Conservation (phyloP, 2,797 vertebrate species). For the Novumbra hubbsi region DNA sequence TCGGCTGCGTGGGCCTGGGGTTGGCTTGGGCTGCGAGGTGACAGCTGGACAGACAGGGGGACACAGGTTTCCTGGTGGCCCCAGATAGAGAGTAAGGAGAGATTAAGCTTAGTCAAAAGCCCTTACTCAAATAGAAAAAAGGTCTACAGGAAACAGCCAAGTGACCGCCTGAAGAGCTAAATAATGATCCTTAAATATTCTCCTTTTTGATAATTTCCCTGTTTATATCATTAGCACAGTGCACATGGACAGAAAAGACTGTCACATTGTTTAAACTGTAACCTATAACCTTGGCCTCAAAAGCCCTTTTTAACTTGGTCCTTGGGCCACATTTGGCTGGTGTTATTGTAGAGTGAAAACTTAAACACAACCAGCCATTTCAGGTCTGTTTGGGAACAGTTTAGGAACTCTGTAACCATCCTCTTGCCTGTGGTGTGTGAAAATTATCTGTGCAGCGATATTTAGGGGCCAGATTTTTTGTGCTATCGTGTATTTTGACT, state of each 20-base stretch:
- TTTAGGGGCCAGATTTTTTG: not conserved
- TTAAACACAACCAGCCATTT: constrained; percentile 31
- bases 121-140: not conserved
- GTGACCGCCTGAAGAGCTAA: not conserved
- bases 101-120: not conserved
- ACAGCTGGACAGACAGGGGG: constrained; percentile 63
- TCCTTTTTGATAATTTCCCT: constrained; percentile 12
- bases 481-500: constrained; percentile 3
- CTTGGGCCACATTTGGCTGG: constrained; percentile 52
- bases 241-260: constrained; percentile 3
- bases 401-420: constrained; percentile 21
- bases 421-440: constrained; percentile 10
- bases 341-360: constrained; percentile 25
- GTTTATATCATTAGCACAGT: constrained; percentile 23
- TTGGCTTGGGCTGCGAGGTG: constrained; percentile 58
- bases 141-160: not conserved
- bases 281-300: constrained; percentile 40
- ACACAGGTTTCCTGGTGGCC: constrained; percentile 32
- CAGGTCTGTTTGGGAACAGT: constrained; percentile 39
- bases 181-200: not conserved
- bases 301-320: constrained; percentile 44
- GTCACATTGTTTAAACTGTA: constrained; percentile 23
- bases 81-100: not conserved
- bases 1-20: constrained; percentile 45
- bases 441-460: not conserved